Base-by-base conservation (phyloP, 2,113 vertebrate species). In the Strigops habroptila region DNA sequence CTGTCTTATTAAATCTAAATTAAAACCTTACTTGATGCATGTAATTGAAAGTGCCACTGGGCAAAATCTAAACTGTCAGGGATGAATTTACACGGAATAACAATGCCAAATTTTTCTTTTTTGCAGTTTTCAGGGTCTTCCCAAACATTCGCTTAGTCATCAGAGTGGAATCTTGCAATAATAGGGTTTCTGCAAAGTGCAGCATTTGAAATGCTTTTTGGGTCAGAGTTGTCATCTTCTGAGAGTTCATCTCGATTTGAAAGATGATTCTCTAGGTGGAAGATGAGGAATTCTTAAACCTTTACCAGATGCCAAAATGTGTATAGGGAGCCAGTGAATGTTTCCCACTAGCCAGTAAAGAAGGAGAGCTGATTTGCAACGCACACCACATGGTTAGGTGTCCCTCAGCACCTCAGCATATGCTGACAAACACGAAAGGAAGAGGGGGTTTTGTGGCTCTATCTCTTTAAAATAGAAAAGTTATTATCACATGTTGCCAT, bases 1-100 rank as follows among this genome's bases (percentile, higher is more conserved):
- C 94, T 96, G 92, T 97, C 92, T 93, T 98, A 97, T 97, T 98
- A 97, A 96, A 94, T 97, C 88, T 94, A 95, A 96, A 97, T 97
- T 95, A 96, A 97, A 93, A 94, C 90, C 88, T 97, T 96, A 97
- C 94, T 97, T 96, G 88, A 97, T 87, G 78, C 91, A 87, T 95
- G 60, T 95, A 97, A 96, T 96, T 97, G 95, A 96, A 97, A 95
- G 82, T 96, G 93, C 96, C 96, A 97, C 91, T 96, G 97, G 85
- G 93, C 97, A 94, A 96, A 97, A 94, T 91, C 86, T 96, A 92
- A 95, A 96, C 91, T 97, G 92, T 95, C 92, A 69, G 71, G 83
- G 93, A 94, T 77, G 48, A 95, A 94, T 96, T 93, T 97, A 78
- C 88, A 81, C 83, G 74, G 70, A 93, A 86, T 90, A 96, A 83